Conservation (phyloP, 1,140 invertebrate species). For the Cotesia typhae region DNA sequence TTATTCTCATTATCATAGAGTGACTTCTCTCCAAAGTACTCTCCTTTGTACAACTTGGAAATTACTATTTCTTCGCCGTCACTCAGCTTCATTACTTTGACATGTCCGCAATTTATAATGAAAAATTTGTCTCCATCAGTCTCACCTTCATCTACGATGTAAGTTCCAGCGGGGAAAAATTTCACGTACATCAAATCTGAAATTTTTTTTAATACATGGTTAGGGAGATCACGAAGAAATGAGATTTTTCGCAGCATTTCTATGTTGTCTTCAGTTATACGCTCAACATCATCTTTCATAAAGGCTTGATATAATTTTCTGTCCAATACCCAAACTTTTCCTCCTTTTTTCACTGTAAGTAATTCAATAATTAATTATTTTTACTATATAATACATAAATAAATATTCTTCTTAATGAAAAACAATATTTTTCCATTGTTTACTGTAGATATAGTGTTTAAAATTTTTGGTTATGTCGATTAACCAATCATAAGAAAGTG, state of each 20-base stretch:
- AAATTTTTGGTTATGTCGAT: too few relatives aligned
- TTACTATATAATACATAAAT: too few relatives aligned
- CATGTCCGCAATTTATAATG: conserved; percentile 86
- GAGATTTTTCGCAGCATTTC: conserved; percentile 87
- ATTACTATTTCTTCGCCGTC: conserved; percentile 69
- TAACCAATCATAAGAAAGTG: too few relatives aligned
- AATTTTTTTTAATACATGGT: conserved; percentile 77
- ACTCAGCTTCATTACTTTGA: conserved; percentile 70
- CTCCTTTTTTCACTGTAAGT: conserved; percentile 76
- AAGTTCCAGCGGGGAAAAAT: conserved; percentile 83
- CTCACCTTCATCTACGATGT: conserved; percentile 86
- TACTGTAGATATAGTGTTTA: too few relatives aligned
- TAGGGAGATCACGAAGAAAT: conserved; percentile 80
- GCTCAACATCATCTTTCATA: conserved; percentile 83
- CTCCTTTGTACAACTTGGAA: conserved; percentile 68
- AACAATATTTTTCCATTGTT: too few relatives aligned
- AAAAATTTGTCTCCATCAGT: conserved; percentile 90
- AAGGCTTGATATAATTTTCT: conserved; percentile 87
- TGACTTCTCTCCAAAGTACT: conserved; percentile 79
- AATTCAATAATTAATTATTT: neutral
- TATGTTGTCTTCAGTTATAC: conserved; percentile 83
- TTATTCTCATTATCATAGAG: conserved; percentile 75
- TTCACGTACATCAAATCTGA: conserved; percentile 89
- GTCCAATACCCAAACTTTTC: conserved; percentile 89
- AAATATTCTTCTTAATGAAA: too few relatives aligned